phyloP scores from a whole-genome alignment of 2,113 vertebrate genomes.

The Gnathonemus echidnorhynchus region DNA sequence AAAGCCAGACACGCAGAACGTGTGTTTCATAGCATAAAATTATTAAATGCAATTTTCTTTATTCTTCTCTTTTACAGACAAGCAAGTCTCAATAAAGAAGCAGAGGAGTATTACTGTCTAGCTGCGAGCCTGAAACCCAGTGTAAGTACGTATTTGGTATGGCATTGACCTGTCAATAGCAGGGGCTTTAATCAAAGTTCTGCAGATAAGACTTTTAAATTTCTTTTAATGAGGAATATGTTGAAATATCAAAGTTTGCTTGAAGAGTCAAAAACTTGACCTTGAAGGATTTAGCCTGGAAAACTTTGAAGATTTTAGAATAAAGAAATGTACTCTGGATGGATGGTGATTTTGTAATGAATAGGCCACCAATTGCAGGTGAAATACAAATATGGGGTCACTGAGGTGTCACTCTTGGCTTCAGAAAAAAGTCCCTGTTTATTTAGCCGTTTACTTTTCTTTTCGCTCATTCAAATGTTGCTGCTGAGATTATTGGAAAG shows the following conservation, averaged over 20 bases:
- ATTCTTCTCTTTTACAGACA: constrained; percentile 51
- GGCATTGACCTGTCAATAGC: background rate
- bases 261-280: background rate
- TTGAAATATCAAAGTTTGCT: background rate
- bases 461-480: background rate
- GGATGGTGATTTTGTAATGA: background rate
- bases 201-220: background rate
- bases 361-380: background rate
- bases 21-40: background rate
- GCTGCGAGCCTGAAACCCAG: constrained; percentile 69
- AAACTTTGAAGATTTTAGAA: background rate
- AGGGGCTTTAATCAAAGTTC: background rate
- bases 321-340: background rate
- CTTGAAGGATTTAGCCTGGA: background rate
- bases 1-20: background rate
- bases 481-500: background rate
- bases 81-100: constrained; percentile 75
- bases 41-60: background rate
- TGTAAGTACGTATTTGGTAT: constrained; percentile 54
- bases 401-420: background rate
- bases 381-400: background rate
- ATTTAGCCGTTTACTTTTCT: background rate
- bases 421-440: background rate
- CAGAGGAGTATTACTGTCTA: constrained; percentile 70
- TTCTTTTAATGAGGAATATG: background rate